phyloP scores from a whole-genome alignment of 2,797 vertebrate genomes.

The Muscicapa comitata region DNA sequence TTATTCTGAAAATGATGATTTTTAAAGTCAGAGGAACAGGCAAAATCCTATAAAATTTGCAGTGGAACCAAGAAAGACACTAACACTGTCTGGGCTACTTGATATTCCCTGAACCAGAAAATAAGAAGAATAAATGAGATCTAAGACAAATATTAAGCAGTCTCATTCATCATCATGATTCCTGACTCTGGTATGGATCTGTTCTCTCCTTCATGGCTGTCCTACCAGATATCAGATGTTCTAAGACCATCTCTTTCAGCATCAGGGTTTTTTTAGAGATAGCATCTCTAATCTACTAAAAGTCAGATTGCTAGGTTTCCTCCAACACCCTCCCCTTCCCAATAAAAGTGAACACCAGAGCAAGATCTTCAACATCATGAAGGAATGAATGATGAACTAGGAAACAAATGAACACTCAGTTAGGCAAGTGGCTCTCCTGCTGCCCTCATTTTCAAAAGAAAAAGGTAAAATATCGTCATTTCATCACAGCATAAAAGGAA shows the following conservation, averaged over 20 bases:
- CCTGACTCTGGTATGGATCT: neutral
- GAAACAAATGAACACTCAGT: accelerated
- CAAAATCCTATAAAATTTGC: neutral
- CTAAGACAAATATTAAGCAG: neutral
- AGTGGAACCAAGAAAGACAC: neutral
- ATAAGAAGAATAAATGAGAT: neutral
- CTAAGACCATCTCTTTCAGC: neutral
- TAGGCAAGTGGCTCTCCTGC: neutral
- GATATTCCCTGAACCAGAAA: neutral
- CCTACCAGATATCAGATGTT: neutral
- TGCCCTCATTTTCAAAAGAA: neutral
- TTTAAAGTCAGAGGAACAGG: neutral
- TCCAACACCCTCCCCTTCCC: neutral
- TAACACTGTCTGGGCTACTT: neutral
- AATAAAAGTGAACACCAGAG: neutral
- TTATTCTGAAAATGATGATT: neutral
- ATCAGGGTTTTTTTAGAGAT: neutral
- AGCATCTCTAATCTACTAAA: neutral
- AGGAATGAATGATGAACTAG: accelerated
- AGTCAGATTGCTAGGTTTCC: neutral
- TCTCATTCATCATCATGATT: neutral
- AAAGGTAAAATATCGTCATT: neutral
- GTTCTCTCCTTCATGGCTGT: neutral
- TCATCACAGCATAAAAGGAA: neutral
- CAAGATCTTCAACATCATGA: neutral